A percentile compares a stretch with the other conserved stretches of the same genome.
Evolutionary conservation across 2,888 invertebrate genomes (phyloP).

Genomic region (Aporophyla nigra): DNA sequence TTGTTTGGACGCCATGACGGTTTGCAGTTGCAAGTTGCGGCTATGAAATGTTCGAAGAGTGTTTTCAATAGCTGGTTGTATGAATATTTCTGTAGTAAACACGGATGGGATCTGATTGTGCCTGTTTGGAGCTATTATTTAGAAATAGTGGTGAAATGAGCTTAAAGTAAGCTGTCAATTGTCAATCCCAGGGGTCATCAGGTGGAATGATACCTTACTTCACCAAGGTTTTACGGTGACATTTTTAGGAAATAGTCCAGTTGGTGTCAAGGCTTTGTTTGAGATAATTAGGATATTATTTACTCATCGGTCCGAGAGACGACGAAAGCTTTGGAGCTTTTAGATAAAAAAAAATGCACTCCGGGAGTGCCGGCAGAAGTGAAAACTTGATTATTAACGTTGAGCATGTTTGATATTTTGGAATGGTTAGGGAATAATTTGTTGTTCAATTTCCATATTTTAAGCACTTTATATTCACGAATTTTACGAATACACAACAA

Average conservation of each 20-base stretch:
- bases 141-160: neutral
- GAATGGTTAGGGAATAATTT: too few species aligned
- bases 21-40: conserved; percentile 23
- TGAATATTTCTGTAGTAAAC: neutral
- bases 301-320: too few species aligned
- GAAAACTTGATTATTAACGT: too few species aligned
- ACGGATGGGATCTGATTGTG: neutral
- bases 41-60: conserved; percentile 12
- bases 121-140: neutral
- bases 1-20: conserved; percentile 61
- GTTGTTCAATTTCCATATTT: too few species aligned
- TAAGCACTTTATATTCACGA: too few species aligned
- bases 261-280: neutral
- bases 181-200: neutral
- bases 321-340: too few species aligned
- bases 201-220: neutral
- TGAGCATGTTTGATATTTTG: too few species aligned
- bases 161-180: neutral
- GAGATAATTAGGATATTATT: too few species aligned
- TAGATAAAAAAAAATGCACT: too few species aligned
- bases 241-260: neutral
- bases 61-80: conserved; percentile 1
- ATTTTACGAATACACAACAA: too few species aligned
- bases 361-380: too few species aligned
- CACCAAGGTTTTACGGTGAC: neutral